phyloP scores from a whole-genome alignment of 2,113 vertebrate species.

The Candoia aspera region DNA sequence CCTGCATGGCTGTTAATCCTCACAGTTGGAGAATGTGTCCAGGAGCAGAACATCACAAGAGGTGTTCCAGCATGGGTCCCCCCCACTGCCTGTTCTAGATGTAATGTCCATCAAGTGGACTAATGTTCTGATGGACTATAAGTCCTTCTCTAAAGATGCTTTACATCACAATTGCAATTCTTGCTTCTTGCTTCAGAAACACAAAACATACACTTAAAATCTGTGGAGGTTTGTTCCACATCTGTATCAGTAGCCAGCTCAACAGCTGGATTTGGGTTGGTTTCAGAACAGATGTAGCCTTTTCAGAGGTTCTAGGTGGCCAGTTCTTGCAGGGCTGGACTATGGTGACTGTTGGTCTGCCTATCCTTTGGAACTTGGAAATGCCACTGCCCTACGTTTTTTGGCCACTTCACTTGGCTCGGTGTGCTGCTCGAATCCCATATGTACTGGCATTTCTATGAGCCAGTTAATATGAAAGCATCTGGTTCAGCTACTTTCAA shows the following conservation, averaged over 20 bases:
- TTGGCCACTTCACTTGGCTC: no score
- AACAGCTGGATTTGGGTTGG: background rate
- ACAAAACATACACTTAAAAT: background rate
- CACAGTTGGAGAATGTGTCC: no score
- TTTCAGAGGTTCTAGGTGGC: accelerated
- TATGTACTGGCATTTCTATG: background rate
- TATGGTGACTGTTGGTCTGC: no score
- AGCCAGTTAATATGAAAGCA: accelerated
- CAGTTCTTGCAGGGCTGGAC: background rate
- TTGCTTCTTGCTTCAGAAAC: accelerated
- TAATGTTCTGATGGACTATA: no score
- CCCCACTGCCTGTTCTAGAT: no score
- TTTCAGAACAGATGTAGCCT: background rate
- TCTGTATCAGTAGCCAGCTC: accelerated
- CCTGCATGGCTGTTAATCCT: no score
- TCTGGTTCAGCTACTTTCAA: background rate
- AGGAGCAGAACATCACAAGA: no score
- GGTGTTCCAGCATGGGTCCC: no score
- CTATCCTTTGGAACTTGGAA: background rate
- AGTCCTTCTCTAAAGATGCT: no score
- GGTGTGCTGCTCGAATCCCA: background rate
- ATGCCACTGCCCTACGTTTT: no score
- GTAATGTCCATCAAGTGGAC: no score
- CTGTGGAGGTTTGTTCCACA: background rate
- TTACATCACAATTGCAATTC: no score